Percentiles rank a stretch among this genome's conserved stretches.
phyloP scores from a whole-genome alignment of 2,888 invertebrate genomes.

The Eupithecia subumbrata region DNA sequence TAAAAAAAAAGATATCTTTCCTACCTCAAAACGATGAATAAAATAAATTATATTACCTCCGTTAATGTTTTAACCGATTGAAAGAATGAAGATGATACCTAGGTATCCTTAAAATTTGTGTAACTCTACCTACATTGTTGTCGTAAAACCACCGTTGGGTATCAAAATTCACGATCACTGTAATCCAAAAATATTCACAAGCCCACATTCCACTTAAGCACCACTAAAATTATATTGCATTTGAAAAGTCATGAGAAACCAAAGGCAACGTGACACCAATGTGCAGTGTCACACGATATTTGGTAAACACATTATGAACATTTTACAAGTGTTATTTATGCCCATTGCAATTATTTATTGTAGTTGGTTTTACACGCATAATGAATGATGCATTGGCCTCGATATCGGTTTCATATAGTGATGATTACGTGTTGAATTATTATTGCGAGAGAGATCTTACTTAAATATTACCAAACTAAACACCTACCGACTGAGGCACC shows the following conservation, averaged over 20 bases:
- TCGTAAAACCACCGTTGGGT: conserved; percentile 16
- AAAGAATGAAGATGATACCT: background rate
- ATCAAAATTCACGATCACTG: conserved; percentile 26
- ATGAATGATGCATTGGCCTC: conserved; percentile 40
- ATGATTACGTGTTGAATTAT: background rate
- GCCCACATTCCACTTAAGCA: conserved; percentile 28
- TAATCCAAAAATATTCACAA: conserved; percentile 36
- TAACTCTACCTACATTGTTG: conserved; percentile 4
- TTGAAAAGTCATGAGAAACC: conserved; percentile 40
- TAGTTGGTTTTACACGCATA: conserved; percentile 38
- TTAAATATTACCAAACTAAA: background rate
- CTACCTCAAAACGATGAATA: background rate
- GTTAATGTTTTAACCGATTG: background rate
- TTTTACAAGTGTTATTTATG: conserved; percentile 54
- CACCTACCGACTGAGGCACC: too few species aligned
- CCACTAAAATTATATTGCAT: conserved; percentile 43
- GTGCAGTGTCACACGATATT: conserved; percentile 59
- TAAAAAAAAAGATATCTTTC: too few species aligned
- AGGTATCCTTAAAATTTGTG: background rate
- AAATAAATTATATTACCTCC: background rate
- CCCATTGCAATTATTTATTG: conserved; percentile 43
- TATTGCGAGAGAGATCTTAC: background rate
- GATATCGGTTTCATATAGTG: conserved; percentile 31
- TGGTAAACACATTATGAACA: conserved; percentile 57
- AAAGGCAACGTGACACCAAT: conserved; percentile 55